Base-by-base conservation (phyloP, 2,888 invertebrate species). In the Diploptera punctata region DNA sequence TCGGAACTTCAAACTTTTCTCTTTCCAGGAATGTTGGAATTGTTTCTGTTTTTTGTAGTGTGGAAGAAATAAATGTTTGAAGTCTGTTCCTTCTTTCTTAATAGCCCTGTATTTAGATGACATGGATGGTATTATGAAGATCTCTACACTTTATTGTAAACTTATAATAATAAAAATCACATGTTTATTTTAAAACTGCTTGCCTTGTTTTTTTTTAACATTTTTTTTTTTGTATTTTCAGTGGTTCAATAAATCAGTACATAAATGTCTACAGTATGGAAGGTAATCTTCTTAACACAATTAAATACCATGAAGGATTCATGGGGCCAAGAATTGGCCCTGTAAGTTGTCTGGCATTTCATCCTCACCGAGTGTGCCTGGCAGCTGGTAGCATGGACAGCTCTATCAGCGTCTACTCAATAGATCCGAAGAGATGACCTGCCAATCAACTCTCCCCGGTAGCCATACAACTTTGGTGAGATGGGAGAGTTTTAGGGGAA, bases 231-330 rank as follows among this genome's bases (percentile, higher is more conserved):
- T 33, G 33, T 33, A 10, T 33, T 73, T 83, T 61, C 83, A 93
- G 93, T 80, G 93, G 93, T 21, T 91, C 93, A 0, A 85, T 89
- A 76, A 91, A 90, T 84, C 93, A 93, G 80, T 91, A 89, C 83
- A 93, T 97, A 78, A 91, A 89, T 79, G 87, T 94, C 70, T 93
- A 90, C 84, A 91, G 91, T 79, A 86, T 91, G 77, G 87, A 88
- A 76, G 97, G 96, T 57, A 84, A 86, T 24, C 83, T 86, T 57
- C 86, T 95, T 73, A 94, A 93, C 82, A 89, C 91, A 3, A 91
- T 97, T 80, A 93, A 93, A 81, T 92, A 92, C 82, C 94, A 97
- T 83, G 97, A 97, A 81, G 96, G 97, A 70, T 97, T 98, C 85
- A 93, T 94, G 88, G 87, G 88, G 18, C 91, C 94, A 78, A 88